phyloP scores from a whole-genome alignment of 2,888 invertebrate species.

The Spisula subtruncata region DNA sequence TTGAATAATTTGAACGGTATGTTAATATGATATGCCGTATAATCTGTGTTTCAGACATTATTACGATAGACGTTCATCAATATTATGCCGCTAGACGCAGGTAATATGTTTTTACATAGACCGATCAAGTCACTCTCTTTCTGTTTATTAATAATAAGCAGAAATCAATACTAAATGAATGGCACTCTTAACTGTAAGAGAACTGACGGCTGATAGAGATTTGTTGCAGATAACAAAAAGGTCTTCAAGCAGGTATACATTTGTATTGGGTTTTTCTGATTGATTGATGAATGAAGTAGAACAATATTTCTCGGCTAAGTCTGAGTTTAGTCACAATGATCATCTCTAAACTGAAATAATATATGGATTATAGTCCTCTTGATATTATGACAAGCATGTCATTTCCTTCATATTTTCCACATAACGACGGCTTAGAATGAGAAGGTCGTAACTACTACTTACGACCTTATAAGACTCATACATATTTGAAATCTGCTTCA shows the following conservation, averaged over 20 bases:
- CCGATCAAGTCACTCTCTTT: slow-evolving; percentile 25
- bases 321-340: too few species aligned
- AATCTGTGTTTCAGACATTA: background rate
- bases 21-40: slow-evolving; percentile 40
- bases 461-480: too few species aligned
- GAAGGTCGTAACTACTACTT: too few species aligned
- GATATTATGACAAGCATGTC: background rate
- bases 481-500: too few species aligned
- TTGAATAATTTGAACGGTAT: slow-evolving; percentile 33
- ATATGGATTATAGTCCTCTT: background rate
- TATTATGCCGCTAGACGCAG: background rate
- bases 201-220: background rate
- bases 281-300: background rate
- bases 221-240: background rate
- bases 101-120: background rate
- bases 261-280: background rate
- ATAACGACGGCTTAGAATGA: too few species aligned
- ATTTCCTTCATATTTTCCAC: too few species aligned
- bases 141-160: slow-evolving; percentile 54
- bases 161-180: slow-evolving; percentile 45
- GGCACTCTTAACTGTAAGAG: background rate
- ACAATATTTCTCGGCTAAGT: background rate
- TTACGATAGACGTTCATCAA: background rate
- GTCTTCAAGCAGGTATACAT: slow-evolving; percentile 1
- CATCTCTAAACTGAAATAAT: background rate